phyloP scores from a whole-genome alignment of 2,888 invertebrate species.

The Parthenolecanium corni region DNA sequence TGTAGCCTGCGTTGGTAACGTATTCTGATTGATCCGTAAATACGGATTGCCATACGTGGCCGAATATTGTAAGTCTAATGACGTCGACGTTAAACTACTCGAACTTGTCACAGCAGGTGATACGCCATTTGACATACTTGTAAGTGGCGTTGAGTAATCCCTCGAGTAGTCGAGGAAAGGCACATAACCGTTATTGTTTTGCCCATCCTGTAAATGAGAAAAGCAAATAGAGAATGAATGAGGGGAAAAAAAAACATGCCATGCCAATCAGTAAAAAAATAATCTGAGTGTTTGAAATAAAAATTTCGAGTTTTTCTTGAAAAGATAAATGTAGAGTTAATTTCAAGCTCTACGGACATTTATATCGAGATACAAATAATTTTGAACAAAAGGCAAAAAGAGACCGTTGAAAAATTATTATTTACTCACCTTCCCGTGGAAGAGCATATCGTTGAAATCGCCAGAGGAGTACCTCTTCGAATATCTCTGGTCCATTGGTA shows the following conservation, averaged over 20 bases:
- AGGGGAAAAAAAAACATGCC: too few relatives aligned
- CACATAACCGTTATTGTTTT: constrained; percentile 72
- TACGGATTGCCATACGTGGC: constrained; percentile 86
- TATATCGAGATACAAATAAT: too few relatives aligned
- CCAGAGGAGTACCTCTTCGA: constrained; percentile 56
- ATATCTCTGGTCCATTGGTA: constrained; percentile 44
- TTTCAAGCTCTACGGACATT: too few relatives aligned
- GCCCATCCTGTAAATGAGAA: constrained; percentile 51
- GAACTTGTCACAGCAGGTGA: constrained; percentile 36
- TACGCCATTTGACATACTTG: constrained; percentile 39
- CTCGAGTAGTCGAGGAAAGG: constrained; percentile 80
- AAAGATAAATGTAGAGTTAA: not conserved
- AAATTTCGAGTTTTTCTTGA: constrained; percentile 1
- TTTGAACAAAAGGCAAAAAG: not conserved
- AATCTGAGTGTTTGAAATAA: too few relatives aligned
- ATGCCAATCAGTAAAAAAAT: too few relatives aligned
- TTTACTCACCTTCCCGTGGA: constrained; percentile 50
- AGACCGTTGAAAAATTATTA: not conserved
- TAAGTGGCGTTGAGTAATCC: constrained; percentile 69
- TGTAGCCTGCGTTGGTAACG: constrained; percentile 62
- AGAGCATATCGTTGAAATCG: constrained; percentile 66
- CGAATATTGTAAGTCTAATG: constrained; percentile 58
- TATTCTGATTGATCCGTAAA: constrained; percentile 62
- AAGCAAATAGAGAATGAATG: too few relatives aligned
- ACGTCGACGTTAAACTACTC: constrained; percentile 38